phyloP scores from a whole-genome alignment of 2,113 vertebrate species.

The Pelobates fuscus region DNA sequence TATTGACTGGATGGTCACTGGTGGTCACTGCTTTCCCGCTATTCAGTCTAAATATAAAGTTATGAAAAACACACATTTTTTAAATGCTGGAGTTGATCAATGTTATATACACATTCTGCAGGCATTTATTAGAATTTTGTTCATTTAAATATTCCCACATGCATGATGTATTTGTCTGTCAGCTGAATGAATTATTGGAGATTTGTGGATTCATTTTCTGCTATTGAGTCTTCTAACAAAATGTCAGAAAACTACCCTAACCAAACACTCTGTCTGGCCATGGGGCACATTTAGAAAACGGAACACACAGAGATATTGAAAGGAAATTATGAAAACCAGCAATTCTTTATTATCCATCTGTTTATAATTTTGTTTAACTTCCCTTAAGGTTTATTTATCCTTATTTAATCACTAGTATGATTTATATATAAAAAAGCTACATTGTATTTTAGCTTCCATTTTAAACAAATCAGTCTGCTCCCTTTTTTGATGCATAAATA shows the following conservation, averaged over 20 bases:
- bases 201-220: not conserved
- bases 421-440: slow-evolving; percentile 3
- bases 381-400: slow-evolving; percentile 18
- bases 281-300: not conserved
- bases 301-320: not conserved
- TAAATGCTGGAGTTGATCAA: slow-evolving; percentile 1
- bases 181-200: slow-evolving; percentile 3
- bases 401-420: slow-evolving; percentile 24
- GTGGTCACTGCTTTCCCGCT: too few species aligned
- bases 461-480: too few species aligned
- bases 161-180: slow-evolving; percentile 6
- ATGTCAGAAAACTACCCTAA: slow-evolving; percentile 5
- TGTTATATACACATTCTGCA: too few species aligned
- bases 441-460: not conserved
- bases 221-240: slow-evolving; percentile 6
- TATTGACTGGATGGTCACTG: too few species aligned
- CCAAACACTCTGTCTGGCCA: not conserved
- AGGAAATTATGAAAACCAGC: slow-evolving; percentile 16
- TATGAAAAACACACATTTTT: slow-evolving; percentile 1
- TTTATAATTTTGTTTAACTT: not conserved
- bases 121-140: too few species aligned
- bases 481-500: too few species aligned
- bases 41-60: not conserved
- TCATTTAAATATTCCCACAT: slow-evolving; percentile 8
- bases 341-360: slow-evolving; percentile 26